Conservation (phyloP, 2,888 invertebrate genomes). For the Galerucella pusilla region DNA sequence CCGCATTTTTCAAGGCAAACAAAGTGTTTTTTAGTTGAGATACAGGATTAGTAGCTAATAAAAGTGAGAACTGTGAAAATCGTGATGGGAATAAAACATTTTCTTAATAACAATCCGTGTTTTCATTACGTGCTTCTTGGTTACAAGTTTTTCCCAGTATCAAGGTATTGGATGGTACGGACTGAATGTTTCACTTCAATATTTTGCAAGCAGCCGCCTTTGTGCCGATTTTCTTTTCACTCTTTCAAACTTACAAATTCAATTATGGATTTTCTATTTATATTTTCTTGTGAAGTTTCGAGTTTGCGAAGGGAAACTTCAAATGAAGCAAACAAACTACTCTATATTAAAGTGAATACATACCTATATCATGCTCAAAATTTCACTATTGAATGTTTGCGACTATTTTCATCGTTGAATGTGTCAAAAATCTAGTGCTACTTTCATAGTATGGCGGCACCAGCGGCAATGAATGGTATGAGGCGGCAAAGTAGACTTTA, state of each 20-base stretch:
- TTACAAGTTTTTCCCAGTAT: not conserved
- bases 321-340: slow-evolving; percentile 1
- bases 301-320: not conserved
- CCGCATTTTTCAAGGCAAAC: too few relatives aligned
- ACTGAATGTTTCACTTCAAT: not conserved
- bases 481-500: too few relatives aligned
- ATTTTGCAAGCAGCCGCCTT: not conserved
- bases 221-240: slow-evolving; percentile 1
- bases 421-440: too few relatives aligned
- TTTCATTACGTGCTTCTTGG: not conserved
- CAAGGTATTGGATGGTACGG: slow-evolving; percentile 6
- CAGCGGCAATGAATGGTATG: too few relatives aligned
- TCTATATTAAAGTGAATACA: not conserved
- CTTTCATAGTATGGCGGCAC: too few relatives aligned
- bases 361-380: not conserved
- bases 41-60: not conserved
- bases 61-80: slow-evolving; percentile 1
- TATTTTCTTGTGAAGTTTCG: not conserved
- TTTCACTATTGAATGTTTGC: not conserved
- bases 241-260: not conserved
- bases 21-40: not conserved
- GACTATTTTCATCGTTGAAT: too few relatives aligned
- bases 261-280: not conserved
- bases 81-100: slow-evolving; percentile 6
- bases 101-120: slow-evolving; percentile 3